These are phyloP conservation scores for Eupithecia subumbrata DNA, from an alignment of 2,888 invertebrate genomes.

Conservation along the genomic window DNA sequence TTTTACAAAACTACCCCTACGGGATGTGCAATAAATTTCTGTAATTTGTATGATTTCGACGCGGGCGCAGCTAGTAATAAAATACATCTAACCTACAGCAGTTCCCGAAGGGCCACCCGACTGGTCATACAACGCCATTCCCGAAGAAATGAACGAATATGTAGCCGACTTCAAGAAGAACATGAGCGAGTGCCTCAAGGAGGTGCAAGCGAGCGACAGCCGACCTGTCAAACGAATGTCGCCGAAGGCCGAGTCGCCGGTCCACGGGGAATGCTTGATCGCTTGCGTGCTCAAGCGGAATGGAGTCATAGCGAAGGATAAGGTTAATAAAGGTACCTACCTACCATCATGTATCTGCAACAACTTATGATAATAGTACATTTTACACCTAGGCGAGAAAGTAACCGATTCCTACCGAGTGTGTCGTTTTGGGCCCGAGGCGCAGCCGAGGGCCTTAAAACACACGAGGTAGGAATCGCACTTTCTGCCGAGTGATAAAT, in stretches of 20 bases:
- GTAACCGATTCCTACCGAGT: too few species aligned
- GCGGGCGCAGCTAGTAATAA: too few species aligned
- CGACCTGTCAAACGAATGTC: constrained; percentile 65
- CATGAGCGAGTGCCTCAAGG: constrained; percentile 75
- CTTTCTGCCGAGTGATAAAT: too few species aligned
- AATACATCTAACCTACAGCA: neutral
- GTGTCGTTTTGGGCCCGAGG: too few species aligned
- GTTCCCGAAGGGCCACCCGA: constrained; percentile 59
- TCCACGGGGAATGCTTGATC: constrained; percentile 76
- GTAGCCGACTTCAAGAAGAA: constrained; percentile 71
- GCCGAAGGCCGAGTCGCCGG: constrained; percentile 69
- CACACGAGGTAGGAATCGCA: too few species aligned
- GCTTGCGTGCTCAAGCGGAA: constrained; percentile 76
- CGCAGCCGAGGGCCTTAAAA: too few species aligned
- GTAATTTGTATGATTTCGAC: too few species aligned
- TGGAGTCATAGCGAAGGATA: constrained; percentile 68
- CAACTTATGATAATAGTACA: too few species aligned
- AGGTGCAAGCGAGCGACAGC: constrained; percentile 68
- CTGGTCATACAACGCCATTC: constrained; percentile 82
- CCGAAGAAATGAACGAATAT: constrained; percentile 61
- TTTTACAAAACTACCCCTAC: too few species aligned
- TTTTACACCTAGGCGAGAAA: too few species aligned
- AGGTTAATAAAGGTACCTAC: constrained; percentile 70
- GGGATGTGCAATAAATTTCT: too few species aligned
- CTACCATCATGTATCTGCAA: neutral